phyloP scores from a whole-genome alignment of 2,113 vertebrate genomes.

The Brachyhypopomus gauderio region DNA sequence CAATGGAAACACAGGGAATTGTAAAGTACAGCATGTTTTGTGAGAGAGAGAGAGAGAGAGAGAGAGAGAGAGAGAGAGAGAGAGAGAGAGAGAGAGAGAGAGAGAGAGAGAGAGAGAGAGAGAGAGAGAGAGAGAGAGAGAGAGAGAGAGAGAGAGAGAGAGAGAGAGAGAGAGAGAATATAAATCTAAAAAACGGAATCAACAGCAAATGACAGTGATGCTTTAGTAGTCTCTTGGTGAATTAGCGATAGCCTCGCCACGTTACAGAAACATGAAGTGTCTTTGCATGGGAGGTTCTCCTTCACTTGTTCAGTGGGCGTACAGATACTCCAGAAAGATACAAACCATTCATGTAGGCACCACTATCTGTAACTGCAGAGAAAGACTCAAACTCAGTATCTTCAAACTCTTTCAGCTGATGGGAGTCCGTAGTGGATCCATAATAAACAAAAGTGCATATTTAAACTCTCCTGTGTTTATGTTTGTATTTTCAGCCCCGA shows the following conservation, averaged over 20 bases:
- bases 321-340: background rate
- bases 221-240: constrained; percentile 11
- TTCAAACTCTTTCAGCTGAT: background rate
- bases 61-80: background rate
- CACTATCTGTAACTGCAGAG: constrained; percentile 1
- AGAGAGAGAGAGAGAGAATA: background rate
- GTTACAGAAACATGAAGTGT: background rate
- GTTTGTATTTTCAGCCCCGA: background rate
- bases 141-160: no score
- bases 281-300: background rate
- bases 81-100: background rate
- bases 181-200: constrained; percentile 4
- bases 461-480: constrained; percentile 35
- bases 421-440: background rate
- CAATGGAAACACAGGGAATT: background rate
- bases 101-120: background rate
- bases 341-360: background rate
- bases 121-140: background rate
- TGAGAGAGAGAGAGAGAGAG: background rate
- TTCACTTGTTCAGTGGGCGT: constrained; percentile 1
- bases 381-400: background rate
- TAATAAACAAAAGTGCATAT: constrained; percentile 43
- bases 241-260: background rate
- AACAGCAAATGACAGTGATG: constrained; percentile 11
- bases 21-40: background rate